Percentiles rank a stretch among this genome's conserved stretches.
These are phyloP conservation scores for Troglohyphantes excavatus DNA, from an alignment of 2,888 invertebrate species.

Conservation along the genomic window DNA sequence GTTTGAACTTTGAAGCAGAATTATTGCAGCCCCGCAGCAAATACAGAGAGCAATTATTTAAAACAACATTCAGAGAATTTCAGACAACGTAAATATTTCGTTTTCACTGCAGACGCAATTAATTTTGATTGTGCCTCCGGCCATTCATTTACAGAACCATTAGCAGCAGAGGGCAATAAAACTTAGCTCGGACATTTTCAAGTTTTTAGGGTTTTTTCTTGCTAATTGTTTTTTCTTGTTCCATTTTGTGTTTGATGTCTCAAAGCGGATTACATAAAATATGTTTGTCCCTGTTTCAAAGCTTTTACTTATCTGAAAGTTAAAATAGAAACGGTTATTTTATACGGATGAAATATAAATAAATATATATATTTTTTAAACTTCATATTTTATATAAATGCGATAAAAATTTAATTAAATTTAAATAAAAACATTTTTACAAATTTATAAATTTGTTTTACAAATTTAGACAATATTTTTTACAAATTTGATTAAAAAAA, in stretches of 20 bases:
- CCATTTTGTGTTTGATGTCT: neutral
- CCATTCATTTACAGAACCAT: conserved; percentile 44
- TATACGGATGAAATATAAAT: too few relatives aligned
- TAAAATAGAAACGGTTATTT: too few relatives aligned
- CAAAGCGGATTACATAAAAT: too few relatives aligned
- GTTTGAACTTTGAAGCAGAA: conserved; percentile 1
- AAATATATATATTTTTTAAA: too few relatives aligned
- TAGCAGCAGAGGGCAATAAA: conserved; percentile 35
- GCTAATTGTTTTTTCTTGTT: neutral
- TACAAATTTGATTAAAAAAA: too few relatives aligned
- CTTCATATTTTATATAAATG: too few relatives aligned
- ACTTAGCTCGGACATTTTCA: conserved; percentile 2
- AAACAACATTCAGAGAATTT: conserved; percentile 25
- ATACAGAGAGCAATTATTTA: conserved; percentile 8
- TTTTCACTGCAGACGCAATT: conserved; percentile 34
- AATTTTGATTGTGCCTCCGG: conserved; percentile 42
- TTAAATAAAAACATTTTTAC: too few relatives aligned
- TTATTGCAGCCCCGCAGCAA: conserved; percentile 24
- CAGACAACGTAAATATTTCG: conserved; percentile 46
- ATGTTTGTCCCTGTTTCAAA: too few relatives aligned
- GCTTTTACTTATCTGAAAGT: too few relatives aligned
- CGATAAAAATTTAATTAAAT: too few relatives aligned
- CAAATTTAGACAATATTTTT: neutral
- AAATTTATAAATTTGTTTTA: neutral
- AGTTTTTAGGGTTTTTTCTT: conserved; percentile 1